Evolutionary conservation across 2,797 vertebrate genomes (phyloP), one percentile per base, ranked within the genome.

Genomic region (Mus caroli): DNA sequence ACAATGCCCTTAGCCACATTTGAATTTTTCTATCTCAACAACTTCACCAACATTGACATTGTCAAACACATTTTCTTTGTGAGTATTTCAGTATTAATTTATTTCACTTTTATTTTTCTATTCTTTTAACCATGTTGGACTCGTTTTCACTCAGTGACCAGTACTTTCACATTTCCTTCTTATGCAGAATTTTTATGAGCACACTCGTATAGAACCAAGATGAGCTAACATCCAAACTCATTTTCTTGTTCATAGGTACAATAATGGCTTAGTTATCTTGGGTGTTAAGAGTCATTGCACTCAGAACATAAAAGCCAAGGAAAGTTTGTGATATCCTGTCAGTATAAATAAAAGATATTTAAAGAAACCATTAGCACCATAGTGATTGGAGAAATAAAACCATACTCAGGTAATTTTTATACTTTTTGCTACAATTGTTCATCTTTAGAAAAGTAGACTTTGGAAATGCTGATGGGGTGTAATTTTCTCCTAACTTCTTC

Each of bases 181-280:
- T 62, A 54, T 92, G 37, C 15, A 85, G 54, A 86, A 75, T 73
- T 60, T 71, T 31, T 58, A 64, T 83, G 12, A 58, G 14, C 28
- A 84, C 9, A 31, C 6, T 3, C 69, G 46, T 24, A 31, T 13
- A 50, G 31, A 90, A 52, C 28, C 52, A 87, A 52, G 82, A 60
- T 12, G 64, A 60, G 15, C 34, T 82, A 86, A 79, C 22, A 2
- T 75, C 43, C 37, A 82, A 56, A 76, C 78, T 50, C 3, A 76
- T 94, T 92, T 75, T 87, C 26, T 91, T 88, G 56, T 43, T 43
- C 37, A 28, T 24, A 37, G 17, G 19, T 87, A 76, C 60, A 89
- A 50, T 52, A 52, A 40, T 34, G 13, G 1, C 24, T 87, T 87
- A 82, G 52, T 87, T 84, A 88, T 46, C 54, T 58, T 64, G 17